Evolutionary conservation across 2,797 vertebrate species (phyloP).

Genomic region (Margarornis squamiger): DNA sequence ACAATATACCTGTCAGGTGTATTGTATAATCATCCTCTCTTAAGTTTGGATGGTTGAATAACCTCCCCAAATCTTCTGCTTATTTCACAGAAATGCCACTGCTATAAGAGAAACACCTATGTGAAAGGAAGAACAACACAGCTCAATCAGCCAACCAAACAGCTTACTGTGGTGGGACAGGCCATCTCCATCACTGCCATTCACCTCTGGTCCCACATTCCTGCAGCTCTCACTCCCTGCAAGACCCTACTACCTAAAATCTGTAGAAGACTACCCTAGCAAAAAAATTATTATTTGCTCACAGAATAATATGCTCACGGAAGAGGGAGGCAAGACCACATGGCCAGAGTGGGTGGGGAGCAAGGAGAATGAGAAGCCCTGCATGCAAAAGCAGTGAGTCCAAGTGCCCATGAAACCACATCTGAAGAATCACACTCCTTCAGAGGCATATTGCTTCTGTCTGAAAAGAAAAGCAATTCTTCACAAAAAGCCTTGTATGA

Average conservation of each 20-base stretch:
- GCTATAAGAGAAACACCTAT: not conserved
- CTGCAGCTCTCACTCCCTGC: too few species aligned
- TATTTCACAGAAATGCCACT: not conserved
- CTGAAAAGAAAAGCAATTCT: not conserved
- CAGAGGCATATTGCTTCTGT: rapidly evolving
- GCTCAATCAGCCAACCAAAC: not conserved
- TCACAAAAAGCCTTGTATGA: not conserved
- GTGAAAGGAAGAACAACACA: not conserved
- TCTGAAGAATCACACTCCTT: not conserved
- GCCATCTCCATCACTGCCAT: not conserved
- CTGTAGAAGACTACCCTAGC: not conserved
- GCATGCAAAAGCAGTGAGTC: not conserved
- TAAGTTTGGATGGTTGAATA: not conserved
- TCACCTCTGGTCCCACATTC: not conserved
- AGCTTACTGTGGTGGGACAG: not conserved
- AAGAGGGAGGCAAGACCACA: rapidly evolving
- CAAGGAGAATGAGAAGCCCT: not conserved
- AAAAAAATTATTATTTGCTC: not conserved
- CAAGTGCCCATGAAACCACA: not conserved
- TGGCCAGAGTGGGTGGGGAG: not conserved
- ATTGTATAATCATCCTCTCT: not conserved
- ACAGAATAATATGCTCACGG: not conserved
- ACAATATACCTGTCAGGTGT: not conserved
- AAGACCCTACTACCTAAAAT: not conserved
- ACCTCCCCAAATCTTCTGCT: not conserved